phyloP scores from a whole-genome alignment of 2,797 vertebrate species.

The Morelia viridis region DNA sequence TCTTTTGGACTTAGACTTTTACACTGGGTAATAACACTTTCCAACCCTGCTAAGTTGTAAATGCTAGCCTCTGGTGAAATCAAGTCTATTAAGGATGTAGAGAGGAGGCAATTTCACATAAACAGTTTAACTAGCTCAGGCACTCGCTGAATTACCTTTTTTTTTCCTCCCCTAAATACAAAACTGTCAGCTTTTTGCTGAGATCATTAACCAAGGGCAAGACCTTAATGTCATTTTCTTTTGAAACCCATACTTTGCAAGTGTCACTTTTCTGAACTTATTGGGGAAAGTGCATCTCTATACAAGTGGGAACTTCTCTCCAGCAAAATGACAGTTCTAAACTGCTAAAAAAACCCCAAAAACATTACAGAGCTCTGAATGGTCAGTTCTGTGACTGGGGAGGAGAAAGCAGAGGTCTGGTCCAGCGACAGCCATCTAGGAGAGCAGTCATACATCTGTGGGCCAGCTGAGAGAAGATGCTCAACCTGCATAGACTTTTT shows the following conservation, averaged over 20 bases:
- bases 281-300: background rate
- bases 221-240: constrained; percentile 31
- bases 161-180: background rate
- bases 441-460: background rate
- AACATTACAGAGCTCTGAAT: background rate
- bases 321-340: background rate
- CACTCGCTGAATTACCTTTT: constrained; percentile 13
- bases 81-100: constrained; percentile 42
- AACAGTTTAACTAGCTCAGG: constrained; percentile 30
- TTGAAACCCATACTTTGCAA: constrained; percentile 24
- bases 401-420: background rate
- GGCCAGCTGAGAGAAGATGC: background rate
- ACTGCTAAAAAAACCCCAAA: background rate
- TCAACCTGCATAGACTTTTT: background rate
- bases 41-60: constrained; percentile 32
- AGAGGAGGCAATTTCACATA: constrained; percentile 40
- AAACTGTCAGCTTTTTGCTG: background rate
- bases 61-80: constrained; percentile 38
- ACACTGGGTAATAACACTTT: constrained; percentile 34
- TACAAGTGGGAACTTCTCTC: background rate
- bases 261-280: background rate
- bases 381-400: too few relatives aligned
- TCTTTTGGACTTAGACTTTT: constrained; percentile 45
- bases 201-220: background rate
- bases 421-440: background rate